Evolutionary conservation across 1,140 invertebrate species (phyloP).

Genomic region (Euura saliciscinereae): DNA sequence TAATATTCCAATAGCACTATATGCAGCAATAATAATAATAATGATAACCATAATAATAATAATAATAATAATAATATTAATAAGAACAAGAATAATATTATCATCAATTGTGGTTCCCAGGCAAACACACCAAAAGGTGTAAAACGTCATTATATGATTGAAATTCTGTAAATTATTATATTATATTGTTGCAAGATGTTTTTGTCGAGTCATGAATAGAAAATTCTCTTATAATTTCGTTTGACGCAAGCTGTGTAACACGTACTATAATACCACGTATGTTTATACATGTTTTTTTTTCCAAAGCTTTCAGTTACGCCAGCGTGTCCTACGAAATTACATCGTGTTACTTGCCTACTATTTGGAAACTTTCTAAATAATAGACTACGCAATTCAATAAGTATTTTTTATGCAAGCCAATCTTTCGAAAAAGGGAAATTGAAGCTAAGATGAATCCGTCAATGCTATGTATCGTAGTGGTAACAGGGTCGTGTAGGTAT

Average conservation of each 20-base stretch:
- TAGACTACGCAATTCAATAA: too few relatives aligned
- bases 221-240: too few relatives aligned
- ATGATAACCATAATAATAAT: conserved; percentile 14
- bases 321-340: too few relatives aligned
- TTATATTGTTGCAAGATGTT: conserved; percentile 2
- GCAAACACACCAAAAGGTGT: conserved; percentile 5
- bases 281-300: background rate
- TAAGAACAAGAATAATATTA: background rate
- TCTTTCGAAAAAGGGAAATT: too few relatives aligned
- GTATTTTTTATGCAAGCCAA: too few relatives aligned
- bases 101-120: conserved; percentile 5
- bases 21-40: conserved; percentile 43
- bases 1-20: conserved; percentile 48
- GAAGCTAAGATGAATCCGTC: too few relatives aligned
- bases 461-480: too few relatives aligned
- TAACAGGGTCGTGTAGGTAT: too few relatives aligned
- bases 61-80: conserved; percentile 17
- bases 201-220: conserved; percentile 3
- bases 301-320: background rate
- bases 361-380: too few relatives aligned
- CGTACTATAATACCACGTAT: background rate
- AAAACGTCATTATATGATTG: background rate
- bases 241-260: conserved; percentile 1
- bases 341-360: too few relatives aligned
- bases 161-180: conserved; percentile 2